Evolutionary conservation across 2,888 invertebrate genomes (phyloP).

Genomic region (Barypeithes pellucidus): DNA sequence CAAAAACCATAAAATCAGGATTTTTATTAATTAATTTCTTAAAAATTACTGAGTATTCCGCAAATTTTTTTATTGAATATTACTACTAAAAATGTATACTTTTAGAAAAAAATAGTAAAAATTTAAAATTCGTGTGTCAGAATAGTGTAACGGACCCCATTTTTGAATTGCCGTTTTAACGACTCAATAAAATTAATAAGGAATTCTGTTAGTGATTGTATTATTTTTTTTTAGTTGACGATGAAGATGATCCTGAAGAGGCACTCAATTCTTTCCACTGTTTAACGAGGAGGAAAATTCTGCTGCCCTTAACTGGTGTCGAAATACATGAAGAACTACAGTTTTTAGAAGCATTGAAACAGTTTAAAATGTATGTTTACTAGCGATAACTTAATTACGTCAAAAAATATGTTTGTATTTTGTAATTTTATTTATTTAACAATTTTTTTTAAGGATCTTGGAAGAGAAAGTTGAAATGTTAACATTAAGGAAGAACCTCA

Average conservation of each 20-base stretch:
- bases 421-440: neutral
- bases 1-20: too few species aligned
- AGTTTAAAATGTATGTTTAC: constrained; percentile 19
- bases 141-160: too few species aligned
- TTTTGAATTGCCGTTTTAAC: too few species aligned
- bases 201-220: too few species aligned
- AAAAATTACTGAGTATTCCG: too few species aligned
- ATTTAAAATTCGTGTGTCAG: too few species aligned
- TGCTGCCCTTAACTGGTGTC: constrained; percentile 12
- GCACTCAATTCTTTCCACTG: neutral
- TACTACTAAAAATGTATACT: too few species aligned
- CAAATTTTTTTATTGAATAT: too few species aligned
- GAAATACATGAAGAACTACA: constrained; percentile 23
- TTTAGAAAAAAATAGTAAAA: too few species aligned
- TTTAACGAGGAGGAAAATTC: neutral
- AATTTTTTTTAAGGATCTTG: constrained; percentile 18
- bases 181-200: too few species aligned
- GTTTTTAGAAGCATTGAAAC: constrained; percentile 21
- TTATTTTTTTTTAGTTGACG: constrained; percentile 13
- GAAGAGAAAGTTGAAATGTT: constrained; percentile 12
- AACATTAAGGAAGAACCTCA: constrained; percentile 8
- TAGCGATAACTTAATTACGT: neutral
- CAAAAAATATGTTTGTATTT: neutral
- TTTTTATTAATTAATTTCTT: too few species aligned
- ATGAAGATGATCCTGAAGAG: constrained; percentile 13